Base-by-base conservation (phyloP, 1,140 invertebrate genomes). In the Pissodes strobi region DNA sequence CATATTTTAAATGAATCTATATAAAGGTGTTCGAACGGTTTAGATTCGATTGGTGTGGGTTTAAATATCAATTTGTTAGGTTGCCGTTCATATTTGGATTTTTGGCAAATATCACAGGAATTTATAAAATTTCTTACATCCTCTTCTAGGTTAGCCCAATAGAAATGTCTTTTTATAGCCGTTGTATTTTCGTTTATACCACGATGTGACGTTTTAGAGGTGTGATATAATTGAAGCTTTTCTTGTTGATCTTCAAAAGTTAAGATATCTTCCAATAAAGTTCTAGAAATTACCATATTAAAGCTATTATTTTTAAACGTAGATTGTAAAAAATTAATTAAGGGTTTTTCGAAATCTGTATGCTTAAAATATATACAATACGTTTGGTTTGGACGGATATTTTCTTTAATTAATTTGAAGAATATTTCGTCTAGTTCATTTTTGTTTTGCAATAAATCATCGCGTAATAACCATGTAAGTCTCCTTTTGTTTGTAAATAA, bases 121-220 rank as follows among this genome's bases (percentile, higher is more conserved):
- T 71, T 71, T n/a, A 74, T 53, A 43, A 56, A 71, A 17, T 67
- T 64, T 52, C 41, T 43, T 22, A 74, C 66, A 45, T 66, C 55
- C 22, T 69, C 57, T 21, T 74, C 55, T 69, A 79, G 74, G 12
- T 73, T 74, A n/a, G 76, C 74, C 72, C 76, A 79, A 45, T 46
- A 45, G 37, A 60, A 74, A 74, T 61, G 73, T 78, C 38, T 74
- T 70, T 60, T 67, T 68, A 72, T 73, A 39, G 66, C 66, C 0
- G 71, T 13, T 4, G 18, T 43, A 43, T 56, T 78, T 75, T 79
- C 77, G 1, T 73, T 65, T 25, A 75, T 77, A 34, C 74, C 76
- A 43, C 76, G 60, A 55, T 78, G 76, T 19, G 71, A 75, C 8
- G 71, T 73, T 73, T 75, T 64, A 38, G 63, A 56, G 38, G 46